Conservation (phyloP, 2,797 vertebrate species). For the Hyperoplus lanceolatus region DNA sequence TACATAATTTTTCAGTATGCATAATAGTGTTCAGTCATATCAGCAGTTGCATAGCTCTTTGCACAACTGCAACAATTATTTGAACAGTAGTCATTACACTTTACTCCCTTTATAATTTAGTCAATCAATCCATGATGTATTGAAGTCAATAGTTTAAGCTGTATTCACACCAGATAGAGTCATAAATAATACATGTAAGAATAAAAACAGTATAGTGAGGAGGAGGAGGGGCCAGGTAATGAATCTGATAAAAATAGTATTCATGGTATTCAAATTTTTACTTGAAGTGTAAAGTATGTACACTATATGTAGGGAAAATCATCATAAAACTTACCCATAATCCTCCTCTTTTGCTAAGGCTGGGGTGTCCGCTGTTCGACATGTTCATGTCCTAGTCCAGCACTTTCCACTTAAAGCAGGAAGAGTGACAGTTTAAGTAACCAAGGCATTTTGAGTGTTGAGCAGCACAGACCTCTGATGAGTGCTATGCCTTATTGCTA, state of each 20-base stretch:
- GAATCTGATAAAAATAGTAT: not conserved
- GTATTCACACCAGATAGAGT: not conserved
- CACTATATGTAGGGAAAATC: conserved; percentile 38
- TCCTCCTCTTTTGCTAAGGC: conserved; percentile 78
- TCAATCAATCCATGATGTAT: not conserved
- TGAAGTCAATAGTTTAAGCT: not conserved
- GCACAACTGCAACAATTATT: not conserved
- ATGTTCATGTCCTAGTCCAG: conserved; percentile 83
- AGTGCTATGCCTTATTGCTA: conserved; percentile 75
- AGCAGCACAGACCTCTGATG: conserved; percentile 78
- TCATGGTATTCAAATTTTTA: conserved; percentile 5
- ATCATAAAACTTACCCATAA: conserved; percentile 84
- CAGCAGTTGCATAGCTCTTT: conserved; percentile 20
- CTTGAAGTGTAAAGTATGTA: conserved; percentile 25
- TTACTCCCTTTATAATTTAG: not conserved
- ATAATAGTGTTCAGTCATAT: not conserved
- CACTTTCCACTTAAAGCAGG: conserved; percentile 74
- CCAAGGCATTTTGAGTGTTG: conserved; percentile 79
- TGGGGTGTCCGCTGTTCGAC: conserved; percentile 75
- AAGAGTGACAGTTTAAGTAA: conserved; percentile 67
- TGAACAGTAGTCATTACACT: conserved; percentile 12
- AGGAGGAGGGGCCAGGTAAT: not conserved
- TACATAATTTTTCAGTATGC: not conserved
- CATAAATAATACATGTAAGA: not conserved
- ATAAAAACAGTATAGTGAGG: conserved; percentile 1